Percentiles rank a stretch among this genome's conserved stretches.
phyloP scores from a whole-genome alignment of 2,113 vertebrate genomes.

The Piliocolobus tephrosceles region DNA sequence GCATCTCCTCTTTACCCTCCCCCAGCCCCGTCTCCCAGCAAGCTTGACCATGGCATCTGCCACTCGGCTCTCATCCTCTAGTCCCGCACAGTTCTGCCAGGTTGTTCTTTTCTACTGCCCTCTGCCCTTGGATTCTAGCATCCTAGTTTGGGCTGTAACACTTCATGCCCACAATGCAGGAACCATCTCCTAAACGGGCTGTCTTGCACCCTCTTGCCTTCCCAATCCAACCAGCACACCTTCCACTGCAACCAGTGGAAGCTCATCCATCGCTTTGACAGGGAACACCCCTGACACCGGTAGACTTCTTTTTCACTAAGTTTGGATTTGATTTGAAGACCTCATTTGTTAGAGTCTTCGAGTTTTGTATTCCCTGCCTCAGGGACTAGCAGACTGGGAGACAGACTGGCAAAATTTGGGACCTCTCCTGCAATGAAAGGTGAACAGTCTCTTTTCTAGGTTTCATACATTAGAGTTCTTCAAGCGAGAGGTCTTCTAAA shows the following conservation, averaged over 20 bases:
- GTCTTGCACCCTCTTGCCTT: too few species aligned
- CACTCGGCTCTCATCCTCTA: background rate
- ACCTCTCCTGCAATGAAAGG: too few species aligned
- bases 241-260: background rate
- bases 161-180: background rate
- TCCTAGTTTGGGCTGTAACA: background rate
- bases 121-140: background rate
- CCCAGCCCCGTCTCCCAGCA: fast-evolving
- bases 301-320: background rate
- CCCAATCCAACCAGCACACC: background rate
- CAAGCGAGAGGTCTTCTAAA: background rate
- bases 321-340: background rate
- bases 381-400: background rate
- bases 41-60: background rate
- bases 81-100: background rate
- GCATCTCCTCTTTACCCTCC: fast-evolving
- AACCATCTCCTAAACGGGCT: background rate
- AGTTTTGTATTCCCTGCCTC: background rate
- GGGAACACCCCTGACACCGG: too few species aligned
- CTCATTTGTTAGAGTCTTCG: background rate
- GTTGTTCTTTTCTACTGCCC: background rate
- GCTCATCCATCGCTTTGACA: background rate
- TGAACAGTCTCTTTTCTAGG: background rate
- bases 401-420: background rate
- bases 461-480: background rate